phyloP scores from a whole-genome alignment of 37 sponge, comb jelly and placozoan genomes.

The Chondrosia reniformis region DNA sequence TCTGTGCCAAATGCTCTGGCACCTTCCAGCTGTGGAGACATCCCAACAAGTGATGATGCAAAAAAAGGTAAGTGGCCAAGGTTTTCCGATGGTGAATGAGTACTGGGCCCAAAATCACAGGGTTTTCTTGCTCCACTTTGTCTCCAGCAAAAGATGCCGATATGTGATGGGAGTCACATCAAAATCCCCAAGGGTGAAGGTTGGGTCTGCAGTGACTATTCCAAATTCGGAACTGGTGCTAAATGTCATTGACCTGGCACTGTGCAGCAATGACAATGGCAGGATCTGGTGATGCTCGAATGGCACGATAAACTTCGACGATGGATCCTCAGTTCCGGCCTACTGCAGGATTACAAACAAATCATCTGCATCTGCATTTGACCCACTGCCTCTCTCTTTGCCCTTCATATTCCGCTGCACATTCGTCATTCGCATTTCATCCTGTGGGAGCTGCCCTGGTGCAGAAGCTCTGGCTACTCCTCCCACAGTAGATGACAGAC shows the following conservation, averaged over 20 bases:
- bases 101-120: conserved; percentile 30
- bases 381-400: neutral
- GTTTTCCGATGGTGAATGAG: conserved; percentile 32
- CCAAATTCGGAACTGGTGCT: conserved; percentile 43
- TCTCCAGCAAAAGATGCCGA: conserved; percentile 34
- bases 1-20: conserved; percentile 47
- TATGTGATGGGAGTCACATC: conserved; percentile 49
- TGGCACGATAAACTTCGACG: conserved; percentile 26
- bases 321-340: conserved; percentile 3
- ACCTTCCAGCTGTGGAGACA: conserved; percentile 33
- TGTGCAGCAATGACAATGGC: conserved; percentile 49
- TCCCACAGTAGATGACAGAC: conserved; percentile 21
- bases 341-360: conserved; percentile 17
- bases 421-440: conserved; percentile 37
- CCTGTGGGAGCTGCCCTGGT: conserved; percentile 29
- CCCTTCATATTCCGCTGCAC: neutral
- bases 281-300: conserved; percentile 46
- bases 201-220: conserved; percentile 44
- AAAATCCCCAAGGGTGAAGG: conserved; percentile 51
- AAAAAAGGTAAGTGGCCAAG: conserved; percentile 53
- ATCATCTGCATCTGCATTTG: conserved; percentile 38
- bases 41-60: conserved; percentile 55
- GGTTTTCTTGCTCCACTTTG: conserved; percentile 31
- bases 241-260: conserved; percentile 40
- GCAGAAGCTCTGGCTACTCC: conserved; percentile 23